Evolutionary conservation across 2,113 vertebrate species (phyloP).

Genomic region (Rhabdornis inornatus): DNA sequence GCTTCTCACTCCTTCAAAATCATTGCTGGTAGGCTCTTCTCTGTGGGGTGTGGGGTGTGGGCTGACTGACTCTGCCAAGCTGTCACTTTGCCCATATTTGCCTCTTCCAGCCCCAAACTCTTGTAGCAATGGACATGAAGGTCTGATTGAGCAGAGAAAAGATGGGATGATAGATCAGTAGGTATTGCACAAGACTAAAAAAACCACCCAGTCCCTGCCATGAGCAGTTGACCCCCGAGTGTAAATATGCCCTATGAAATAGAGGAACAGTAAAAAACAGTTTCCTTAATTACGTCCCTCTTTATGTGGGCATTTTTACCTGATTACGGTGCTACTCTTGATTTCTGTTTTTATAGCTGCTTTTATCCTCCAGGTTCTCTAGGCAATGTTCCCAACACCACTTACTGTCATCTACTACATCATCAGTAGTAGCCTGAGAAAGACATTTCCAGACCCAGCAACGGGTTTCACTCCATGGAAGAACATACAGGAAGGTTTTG

Average conservation of each 20-base stretch:
- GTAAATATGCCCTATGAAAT: neutral
- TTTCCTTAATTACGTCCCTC: neutral
- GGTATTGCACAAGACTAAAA: neutral
- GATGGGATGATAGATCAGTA: neutral
- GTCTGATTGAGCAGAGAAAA: neutral
- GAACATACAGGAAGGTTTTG: neutral
- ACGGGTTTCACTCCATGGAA: neutral
- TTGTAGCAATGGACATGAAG: neutral
- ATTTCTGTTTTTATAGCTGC: neutral
- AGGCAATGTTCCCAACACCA: neutral
- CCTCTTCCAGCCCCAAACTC: neutral
- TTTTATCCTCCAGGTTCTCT: neutral
- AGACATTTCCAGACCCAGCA: neutral
- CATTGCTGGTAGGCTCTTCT: neutral
- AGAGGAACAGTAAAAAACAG: neutral
- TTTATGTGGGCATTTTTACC: neutral
- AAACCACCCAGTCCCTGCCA: neutral
- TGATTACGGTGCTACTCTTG: neutral
- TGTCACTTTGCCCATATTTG: neutral
- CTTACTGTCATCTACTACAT: neutral
- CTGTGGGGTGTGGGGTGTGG: rapidly evolving
- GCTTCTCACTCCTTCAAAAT: neutral
- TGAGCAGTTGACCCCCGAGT: neutral
- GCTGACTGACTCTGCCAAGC: neutral
- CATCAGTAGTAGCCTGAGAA: neutral